A percentile compares a stretch with the other conserved stretches of the same genome.
Evolutionary conservation across 2,888 invertebrate genomes (phyloP).

Genomic region (Pollenia griseotomentosa): DNA sequence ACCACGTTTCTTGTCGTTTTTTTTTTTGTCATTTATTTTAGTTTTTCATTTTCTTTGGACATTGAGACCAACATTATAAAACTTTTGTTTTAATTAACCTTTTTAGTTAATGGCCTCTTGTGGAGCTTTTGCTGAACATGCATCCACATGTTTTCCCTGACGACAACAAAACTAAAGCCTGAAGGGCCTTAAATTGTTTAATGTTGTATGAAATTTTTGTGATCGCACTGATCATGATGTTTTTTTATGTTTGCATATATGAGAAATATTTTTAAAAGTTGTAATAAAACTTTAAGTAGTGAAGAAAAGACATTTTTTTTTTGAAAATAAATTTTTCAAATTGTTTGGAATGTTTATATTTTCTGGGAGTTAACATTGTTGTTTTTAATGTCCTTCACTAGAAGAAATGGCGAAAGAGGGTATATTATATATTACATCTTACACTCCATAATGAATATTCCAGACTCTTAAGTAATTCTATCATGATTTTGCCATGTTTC

Average conservation of each 20-base stretch:
- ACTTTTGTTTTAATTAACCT: constrained; percentile 71
- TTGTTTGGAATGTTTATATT: too few species aligned
- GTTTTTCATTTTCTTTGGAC: constrained; percentile 14
- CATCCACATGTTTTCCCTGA: constrained; percentile 55
- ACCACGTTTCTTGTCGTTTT: constrained; percentile 21
- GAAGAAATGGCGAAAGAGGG: too few species aligned
- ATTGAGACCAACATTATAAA: constrained; percentile 59
- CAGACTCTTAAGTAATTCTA: too few species aligned
- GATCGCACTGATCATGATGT: not conserved
- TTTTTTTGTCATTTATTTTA: not conserved
- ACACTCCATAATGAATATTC: too few species aligned
- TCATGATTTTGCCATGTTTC: too few species aligned
- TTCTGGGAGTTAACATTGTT: too few species aligned
- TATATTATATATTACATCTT: too few species aligned
- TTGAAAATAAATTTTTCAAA: too few species aligned
- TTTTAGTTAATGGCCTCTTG: constrained; percentile 63
- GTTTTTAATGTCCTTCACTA: too few species aligned
- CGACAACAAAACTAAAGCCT: constrained; percentile 39
- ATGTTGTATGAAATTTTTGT: constrained; percentile 6
- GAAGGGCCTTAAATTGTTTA: constrained; percentile 47
- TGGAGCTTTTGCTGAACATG: constrained; percentile 51
- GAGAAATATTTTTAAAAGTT: constrained; percentile 9
- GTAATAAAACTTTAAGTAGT: not conserved
- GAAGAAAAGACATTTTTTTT: not conserved
- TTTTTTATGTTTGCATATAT: constrained; percentile 3